phyloP scores from a whole-genome alignment of 2,113 vertebrate genomes.

The Peromyscus californicus region DNA sequence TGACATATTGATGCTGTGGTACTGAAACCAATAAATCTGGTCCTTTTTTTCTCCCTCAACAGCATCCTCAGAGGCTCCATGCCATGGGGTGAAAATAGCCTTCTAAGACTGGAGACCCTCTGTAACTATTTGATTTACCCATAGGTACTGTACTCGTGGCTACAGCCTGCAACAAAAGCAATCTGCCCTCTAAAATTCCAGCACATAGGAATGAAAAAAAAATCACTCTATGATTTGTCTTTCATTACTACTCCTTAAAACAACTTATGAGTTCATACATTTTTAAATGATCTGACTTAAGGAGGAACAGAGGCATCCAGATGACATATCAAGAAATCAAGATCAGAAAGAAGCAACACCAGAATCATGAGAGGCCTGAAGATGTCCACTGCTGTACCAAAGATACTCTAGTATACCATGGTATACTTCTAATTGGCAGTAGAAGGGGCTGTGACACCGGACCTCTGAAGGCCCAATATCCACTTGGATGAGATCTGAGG shows the following conservation, averaged over 20 bases:
- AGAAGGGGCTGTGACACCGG: neutral
- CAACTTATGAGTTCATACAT: neutral
- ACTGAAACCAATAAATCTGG: neutral
- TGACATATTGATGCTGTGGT: neutral
- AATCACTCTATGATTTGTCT: neutral
- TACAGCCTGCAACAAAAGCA: neutral
- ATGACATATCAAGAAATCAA: neutral
- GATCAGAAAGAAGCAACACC: neutral
- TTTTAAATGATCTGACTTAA: neutral
- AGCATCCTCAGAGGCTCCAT: neutral
- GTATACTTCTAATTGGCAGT: neutral
- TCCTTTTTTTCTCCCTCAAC: neutral
- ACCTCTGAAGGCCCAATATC: neutral
- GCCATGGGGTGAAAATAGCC: accelerated
- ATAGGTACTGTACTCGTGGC: no score
- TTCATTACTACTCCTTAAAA: neutral
- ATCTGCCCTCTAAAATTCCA: neutral
- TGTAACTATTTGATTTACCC: neutral
- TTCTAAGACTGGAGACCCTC: neutral
- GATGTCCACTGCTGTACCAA: neutral
- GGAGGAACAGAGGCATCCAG: neutral
- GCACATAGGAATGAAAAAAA: neutral
- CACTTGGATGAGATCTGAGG: neutral
- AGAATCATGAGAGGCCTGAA: neutral
- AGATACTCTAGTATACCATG: neutral